These are phyloP conservation scores for Pollicipes pollicipes DNA, from an alignment of 1,140 invertebrate species.

Conservation along the genomic window DNA sequence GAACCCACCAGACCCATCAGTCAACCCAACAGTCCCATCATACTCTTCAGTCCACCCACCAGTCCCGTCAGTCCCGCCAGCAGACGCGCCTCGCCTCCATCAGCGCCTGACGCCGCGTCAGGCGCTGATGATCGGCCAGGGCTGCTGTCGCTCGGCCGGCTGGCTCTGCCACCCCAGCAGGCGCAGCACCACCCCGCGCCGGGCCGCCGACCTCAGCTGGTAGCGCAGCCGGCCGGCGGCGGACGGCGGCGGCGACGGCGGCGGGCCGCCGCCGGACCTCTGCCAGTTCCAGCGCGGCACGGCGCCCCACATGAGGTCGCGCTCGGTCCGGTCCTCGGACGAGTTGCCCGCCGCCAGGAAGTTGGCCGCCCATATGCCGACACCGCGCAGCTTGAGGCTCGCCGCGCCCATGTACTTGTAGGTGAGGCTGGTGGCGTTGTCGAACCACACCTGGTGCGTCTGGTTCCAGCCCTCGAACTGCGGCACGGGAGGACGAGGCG, in stretches of 20 bases:
- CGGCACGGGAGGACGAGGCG: too few species aligned
- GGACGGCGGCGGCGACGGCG: too few species aligned
- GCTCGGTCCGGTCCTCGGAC: not conserved
- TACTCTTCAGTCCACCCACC: too few species aligned
- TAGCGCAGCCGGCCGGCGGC: not conserved
- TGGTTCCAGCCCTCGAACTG: not conserved
- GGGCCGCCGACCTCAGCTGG: too few species aligned
- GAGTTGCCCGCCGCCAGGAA: constrained; percentile 17
- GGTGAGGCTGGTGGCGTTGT: constrained; percentile 14
- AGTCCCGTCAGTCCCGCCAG: too few species aligned
- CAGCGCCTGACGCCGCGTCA: too few species aligned
- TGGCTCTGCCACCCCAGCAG: not conserved
- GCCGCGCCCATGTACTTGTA: constrained; percentile 20
- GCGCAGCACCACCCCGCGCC: not conserved
- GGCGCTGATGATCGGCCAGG: not conserved
- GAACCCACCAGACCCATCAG: too few species aligned
- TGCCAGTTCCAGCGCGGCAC: constrained; percentile 1
- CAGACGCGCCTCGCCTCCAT: too few species aligned
- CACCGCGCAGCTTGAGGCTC: constrained; percentile 23
- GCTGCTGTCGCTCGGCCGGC: not conserved
- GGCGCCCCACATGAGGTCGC: not conserved
- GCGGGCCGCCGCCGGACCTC: not conserved
- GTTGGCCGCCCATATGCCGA: constrained; percentile 30
- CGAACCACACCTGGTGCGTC: constrained; percentile 24
- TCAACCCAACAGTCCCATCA: too few species aligned